phyloP scores from a whole-genome alignment of 2,797 vertebrate species.

The Borostomias antarcticus region DNA sequence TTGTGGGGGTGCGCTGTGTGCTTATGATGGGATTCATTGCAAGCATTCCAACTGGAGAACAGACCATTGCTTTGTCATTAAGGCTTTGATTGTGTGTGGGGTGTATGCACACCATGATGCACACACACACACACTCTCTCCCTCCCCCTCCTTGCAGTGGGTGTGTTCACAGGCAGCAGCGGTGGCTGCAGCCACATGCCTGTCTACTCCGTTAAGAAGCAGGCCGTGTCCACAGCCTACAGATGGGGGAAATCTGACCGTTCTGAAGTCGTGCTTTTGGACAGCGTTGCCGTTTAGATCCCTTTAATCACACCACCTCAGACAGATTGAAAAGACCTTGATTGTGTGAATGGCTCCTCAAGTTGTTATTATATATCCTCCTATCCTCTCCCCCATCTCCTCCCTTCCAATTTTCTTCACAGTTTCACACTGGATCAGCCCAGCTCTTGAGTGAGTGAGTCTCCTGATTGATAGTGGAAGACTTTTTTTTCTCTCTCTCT shows the following conservation, averaged over 20 bases:
- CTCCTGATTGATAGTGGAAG: background rate
- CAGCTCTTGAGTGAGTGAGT: background rate
- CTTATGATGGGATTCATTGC: constrained; percentile 29
- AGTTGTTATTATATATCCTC: constrained; percentile 22
- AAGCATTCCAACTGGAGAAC: constrained; percentile 12
- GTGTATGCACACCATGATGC: background rate
- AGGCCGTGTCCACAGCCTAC: constrained; percentile 24
- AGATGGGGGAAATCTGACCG: constrained; percentile 48
- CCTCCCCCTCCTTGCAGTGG: background rate
- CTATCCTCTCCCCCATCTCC: background rate
- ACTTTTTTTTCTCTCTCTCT: background rate
- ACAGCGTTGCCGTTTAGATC: constrained; percentile 32
- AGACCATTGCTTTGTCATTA: constrained; percentile 28
- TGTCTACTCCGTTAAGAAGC: constrained; percentile 46
- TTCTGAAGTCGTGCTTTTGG: constrained; percentile 48
- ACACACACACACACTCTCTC: background rate
- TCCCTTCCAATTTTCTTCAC: background rate
- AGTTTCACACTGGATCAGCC: background rate
- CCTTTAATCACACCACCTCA: constrained; percentile 57
- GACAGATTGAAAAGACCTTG: constrained; percentile 46
- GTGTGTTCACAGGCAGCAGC: background rate
- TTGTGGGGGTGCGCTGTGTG: constrained; percentile 21
- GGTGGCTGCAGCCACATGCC: background rate
- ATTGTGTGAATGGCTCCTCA: constrained; percentile 44
- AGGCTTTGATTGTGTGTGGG: constrained; percentile 13